A percentile compares a stretch with the other conserved stretches of the same genome.
phyloP scores from a whole-genome alignment of 2,888 invertebrate genomes.

The Chrysomela aeneicollis region DNA sequence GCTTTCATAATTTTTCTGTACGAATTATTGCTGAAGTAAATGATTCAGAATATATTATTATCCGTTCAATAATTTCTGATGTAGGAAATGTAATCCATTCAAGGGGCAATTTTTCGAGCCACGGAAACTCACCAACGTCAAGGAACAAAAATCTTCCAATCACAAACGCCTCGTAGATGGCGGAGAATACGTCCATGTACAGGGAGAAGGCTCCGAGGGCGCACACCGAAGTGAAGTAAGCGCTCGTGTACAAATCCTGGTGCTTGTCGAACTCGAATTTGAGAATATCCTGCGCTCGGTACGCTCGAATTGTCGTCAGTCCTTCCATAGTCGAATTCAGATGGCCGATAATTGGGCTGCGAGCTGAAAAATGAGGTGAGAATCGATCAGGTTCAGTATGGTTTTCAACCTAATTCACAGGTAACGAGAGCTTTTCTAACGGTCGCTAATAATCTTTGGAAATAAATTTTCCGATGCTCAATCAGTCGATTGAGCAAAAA shows the following conservation, averaged over 20 bases:
- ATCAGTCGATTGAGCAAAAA: no score
- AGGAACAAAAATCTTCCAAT: slow-evolving; percentile 46
- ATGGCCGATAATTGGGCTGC: slow-evolving; percentile 57
- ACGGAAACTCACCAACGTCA: slow-evolving; percentile 41
- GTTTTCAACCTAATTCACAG: no score
- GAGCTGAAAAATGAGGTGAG: slow-evolving; percentile 52
- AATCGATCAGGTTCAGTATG: background rate
- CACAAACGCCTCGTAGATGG: slow-evolving; percentile 47
- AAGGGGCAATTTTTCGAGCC: no score
- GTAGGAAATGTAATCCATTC: no score
- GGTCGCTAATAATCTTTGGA: no score
- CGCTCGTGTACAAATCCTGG: slow-evolving; percentile 53
- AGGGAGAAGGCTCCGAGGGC: slow-evolving; percentile 60
- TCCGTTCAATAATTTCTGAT: no score
- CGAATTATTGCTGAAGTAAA: no score
- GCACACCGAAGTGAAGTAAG: slow-evolving; percentile 50
- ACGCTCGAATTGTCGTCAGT: slow-evolving; percentile 57
- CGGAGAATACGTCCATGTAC: slow-evolving; percentile 52
- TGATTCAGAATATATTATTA: no score
- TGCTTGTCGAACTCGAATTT: slow-evolving; percentile 52
- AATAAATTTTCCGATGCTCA: no score
- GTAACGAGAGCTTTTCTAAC: no score
- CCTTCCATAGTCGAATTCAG: slow-evolving; percentile 59
- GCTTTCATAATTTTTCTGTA: no score
- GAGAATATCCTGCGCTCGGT: slow-evolving; percentile 54